A percentile compares a stretch with the other conserved stretches of the same genome.
Conservation (phyloP, 1,140 invertebrate species). For the Zaprionus capensis region DNA sequence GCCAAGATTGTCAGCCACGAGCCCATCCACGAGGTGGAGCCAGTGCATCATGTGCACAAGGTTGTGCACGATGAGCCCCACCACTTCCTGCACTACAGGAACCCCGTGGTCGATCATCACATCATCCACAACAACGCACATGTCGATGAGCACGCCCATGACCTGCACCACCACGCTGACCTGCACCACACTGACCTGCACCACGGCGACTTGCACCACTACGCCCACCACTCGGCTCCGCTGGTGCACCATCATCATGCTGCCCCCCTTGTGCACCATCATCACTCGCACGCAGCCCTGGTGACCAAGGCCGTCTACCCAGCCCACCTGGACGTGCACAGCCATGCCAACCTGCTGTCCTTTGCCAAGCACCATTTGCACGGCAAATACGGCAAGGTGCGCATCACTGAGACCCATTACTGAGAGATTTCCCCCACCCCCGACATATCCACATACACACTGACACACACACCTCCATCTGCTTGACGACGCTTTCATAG, state of each 20-base stretch:
- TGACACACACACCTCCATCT: conserved; percentile 40
- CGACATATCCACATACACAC: conserved; percentile 17
- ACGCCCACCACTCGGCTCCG: conserved; percentile 59
- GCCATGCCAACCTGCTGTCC: conserved; percentile 69
- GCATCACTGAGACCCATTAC: conserved; percentile 80
- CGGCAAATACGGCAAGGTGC: conserved; percentile 78
- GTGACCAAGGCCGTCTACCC: conserved; percentile 63
- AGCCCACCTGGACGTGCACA: conserved; percentile 66
- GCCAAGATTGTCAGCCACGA: conserved; percentile 71
- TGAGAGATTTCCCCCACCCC: conserved; percentile 56
- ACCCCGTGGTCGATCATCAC: conserved; percentile 71
- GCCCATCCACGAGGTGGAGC: conserved; percentile 68
- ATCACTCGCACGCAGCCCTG: conserved; percentile 65
- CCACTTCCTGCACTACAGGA: conserved; percentile 72
- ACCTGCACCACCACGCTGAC: conserved; percentile 43
- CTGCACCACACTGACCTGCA: conserved; percentile 45
- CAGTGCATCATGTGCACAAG: conserved; percentile 74
- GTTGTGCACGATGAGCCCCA: conserved; percentile 75
- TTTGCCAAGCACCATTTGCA: conserved; percentile 80
- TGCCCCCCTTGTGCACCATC: conserved; percentile 62
- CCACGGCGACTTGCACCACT: conserved; percentile 45
- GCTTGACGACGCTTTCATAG: conserved; percentile 52
- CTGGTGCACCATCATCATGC: conserved; percentile 64
- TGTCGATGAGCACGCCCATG: conserved; percentile 58
- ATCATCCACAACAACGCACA: conserved; percentile 64